Evolutionary conservation across 1,140 invertebrate genomes (phyloP), one percentile per base, ranked within the genome.

Genomic region (Physella acuta): DNA sequence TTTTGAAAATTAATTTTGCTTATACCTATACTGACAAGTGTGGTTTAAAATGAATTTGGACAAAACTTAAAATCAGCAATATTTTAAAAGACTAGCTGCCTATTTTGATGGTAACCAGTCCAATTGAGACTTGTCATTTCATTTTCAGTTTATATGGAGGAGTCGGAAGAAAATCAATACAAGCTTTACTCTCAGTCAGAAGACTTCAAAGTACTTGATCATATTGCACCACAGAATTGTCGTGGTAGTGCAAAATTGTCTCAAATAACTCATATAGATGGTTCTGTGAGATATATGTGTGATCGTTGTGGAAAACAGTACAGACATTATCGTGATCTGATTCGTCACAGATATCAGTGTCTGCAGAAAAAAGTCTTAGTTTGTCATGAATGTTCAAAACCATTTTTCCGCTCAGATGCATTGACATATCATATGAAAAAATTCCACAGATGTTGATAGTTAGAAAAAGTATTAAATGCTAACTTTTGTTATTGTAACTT

Each of bases 361-460:
- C 59, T 61, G 2, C 34, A 61, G 3, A 44, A 61, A 34, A 61
- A 39, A 36, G 17, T 61, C 17, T 37, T 61, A 5, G 59, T 61
- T 2, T 61, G 59, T 61, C 11, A 2, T 11, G 59, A 61, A 20
- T 61, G 59, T 24, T 39, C 59, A 61, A 61, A 61, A 61, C 33
- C 59, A 4, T 61, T 61, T 61, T 61, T 61, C 36, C 59, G 59
- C 24, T 44, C 59, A 33, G 59, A 61, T 61, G 59, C 59, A 11
- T 61, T 61, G n/a, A 44, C 59, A 3, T 24, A 8, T 36, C 59
- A 61, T 28, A 36, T 61, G 36, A 61, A 44, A 61, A 36, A 61
- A 28, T 61, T 20, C n/a, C 59, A 61, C 26, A 26, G 36, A 37
- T 33, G 30, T 2, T 61, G 34, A n/a, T n/a, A n/a, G n/a, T n/a